These are phyloP conservation scores for Antennarius striatus DNA, from an alignment of 2,113 vertebrate species.

Conservation along the genomic window DNA sequence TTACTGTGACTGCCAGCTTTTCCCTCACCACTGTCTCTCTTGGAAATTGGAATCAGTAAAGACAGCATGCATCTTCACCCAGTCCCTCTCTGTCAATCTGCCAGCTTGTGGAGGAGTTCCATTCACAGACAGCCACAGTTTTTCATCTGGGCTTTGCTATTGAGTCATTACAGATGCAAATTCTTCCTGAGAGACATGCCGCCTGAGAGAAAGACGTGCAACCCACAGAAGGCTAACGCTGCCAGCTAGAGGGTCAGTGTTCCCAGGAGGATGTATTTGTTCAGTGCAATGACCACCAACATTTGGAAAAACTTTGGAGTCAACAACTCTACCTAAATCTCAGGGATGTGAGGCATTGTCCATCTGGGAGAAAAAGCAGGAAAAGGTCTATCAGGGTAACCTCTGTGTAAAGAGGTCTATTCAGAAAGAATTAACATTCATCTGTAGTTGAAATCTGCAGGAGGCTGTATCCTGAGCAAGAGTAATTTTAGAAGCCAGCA, in stretches of 20 bases:
- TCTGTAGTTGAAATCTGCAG: conserved; percentile 13
- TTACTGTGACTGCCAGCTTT: conserved; percentile 64
- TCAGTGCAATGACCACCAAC: conserved; percentile 69
- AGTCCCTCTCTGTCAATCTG: conserved; percentile 62
- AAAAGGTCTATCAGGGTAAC: conserved; percentile 25
- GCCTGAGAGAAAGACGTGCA: conserved; percentile 45
- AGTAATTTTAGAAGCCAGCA: conserved; percentile 9
- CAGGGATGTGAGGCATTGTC: conserved; percentile 64
- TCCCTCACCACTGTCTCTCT: conserved; percentile 51
- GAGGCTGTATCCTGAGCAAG: background rate
- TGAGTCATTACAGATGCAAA: conserved; percentile 77
- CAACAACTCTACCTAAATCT: conserved; percentile 67
- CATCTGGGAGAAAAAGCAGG: conserved; percentile 52
- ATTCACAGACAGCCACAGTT: conserved; percentile 62
- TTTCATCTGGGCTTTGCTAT: conserved; percentile 73
- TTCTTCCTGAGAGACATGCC: conserved; percentile 46
- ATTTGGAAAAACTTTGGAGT: conserved; percentile 66
- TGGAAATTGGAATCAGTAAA: conserved; percentile 61
- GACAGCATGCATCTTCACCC: conserved; percentile 58
- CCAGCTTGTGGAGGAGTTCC: conserved; percentile 73
- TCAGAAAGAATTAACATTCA: conserved; percentile 7
- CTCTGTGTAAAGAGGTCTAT: conserved; percentile 13
- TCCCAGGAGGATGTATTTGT: conserved; percentile 57
- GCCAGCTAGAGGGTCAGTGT: conserved; percentile 71
- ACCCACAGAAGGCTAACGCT: conserved; percentile 42